phyloP scores from a whole-genome alignment of 2,113 vertebrate species.

The Petromus typicus region DNA sequence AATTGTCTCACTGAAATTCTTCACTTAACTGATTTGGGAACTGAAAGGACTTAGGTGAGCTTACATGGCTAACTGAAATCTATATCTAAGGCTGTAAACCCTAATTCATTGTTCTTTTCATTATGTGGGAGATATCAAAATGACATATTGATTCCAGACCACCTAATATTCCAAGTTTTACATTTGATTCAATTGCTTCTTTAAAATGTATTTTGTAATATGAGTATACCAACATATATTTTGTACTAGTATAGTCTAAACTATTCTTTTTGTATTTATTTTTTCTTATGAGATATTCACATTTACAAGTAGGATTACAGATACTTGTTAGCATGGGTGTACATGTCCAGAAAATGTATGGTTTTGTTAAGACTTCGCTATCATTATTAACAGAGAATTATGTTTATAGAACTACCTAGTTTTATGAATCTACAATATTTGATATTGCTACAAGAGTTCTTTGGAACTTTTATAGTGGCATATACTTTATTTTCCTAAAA shows the following conservation, averaged over 20 bases:
- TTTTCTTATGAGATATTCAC: not conserved
- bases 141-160: not conserved
- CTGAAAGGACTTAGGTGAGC: not conserved
- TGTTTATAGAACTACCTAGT: constrained; percentile 44
- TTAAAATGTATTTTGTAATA: constrained; percentile 34
- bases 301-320: constrained; percentile 11
- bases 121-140: not conserved
- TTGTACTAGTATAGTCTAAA: not conserved
- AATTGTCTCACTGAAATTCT: not conserved
- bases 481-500: constrained; percentile 59
- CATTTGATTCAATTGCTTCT: not conserved
- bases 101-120: not conserved
- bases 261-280: not conserved
- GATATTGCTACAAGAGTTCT: constrained; percentile 24
- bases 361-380: not conserved
- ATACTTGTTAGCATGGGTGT: not conserved
- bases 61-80: not conserved
- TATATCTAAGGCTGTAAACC: not conserved
- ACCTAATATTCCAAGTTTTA: not conserved
- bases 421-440: constrained; percentile 53
- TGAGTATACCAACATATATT: not conserved
- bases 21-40: not conserved
- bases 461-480: constrained; percentile 40
- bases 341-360: not conserved
- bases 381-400: constrained; percentile 16